Evolutionary conservation across 1,140 invertebrate species (phyloP).

Genomic region (Cotesia glomerata): DNA sequence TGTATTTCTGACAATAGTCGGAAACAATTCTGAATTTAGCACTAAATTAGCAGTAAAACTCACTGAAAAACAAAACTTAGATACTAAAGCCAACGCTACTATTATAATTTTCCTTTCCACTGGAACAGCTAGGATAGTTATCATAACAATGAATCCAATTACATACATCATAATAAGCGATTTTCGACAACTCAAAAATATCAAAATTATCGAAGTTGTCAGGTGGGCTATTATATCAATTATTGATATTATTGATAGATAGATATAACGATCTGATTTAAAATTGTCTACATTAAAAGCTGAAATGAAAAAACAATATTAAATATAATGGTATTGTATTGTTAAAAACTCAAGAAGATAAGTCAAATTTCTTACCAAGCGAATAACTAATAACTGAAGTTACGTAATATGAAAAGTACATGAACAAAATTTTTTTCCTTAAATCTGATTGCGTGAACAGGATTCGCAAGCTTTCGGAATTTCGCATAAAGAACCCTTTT

Average conservation of each 20-base stretch:
- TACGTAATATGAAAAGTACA: conserved; percentile 57
- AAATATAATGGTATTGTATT: too few relatives aligned
- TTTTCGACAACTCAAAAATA: conserved; percentile 56
- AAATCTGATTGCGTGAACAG: conserved; percentile 44
- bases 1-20: conserved; percentile 68
- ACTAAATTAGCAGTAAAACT: conserved; percentile 71
- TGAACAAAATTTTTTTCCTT: conserved; percentile 45
- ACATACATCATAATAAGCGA: conserved; percentile 42
- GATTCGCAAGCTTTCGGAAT: conserved; percentile 30
- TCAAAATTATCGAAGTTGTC: conserved; percentile 50
- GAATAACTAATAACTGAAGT: conserved; percentile 62
- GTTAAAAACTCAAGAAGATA: background rate
- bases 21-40: conserved; percentile 68
- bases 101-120: conserved; percentile 45
- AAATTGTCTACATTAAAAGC: conserved; percentile 64
- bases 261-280: conserved; percentile 59
- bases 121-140: too few relatives aligned
- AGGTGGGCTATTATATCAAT: conserved; percentile 57
- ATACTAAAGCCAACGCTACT: conserved; percentile 65
- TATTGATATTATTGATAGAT: conserved; percentile 59
- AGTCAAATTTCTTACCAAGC: conserved; percentile 40
- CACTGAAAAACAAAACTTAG: conserved; percentile 68
- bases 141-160: too few relatives aligned
- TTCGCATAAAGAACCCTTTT: conserved; percentile 13
- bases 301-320: conserved; percentile 31